phyloP scores from a whole-genome alignment of 2,113 vertebrate genomes.

The Athene noctua region DNA sequence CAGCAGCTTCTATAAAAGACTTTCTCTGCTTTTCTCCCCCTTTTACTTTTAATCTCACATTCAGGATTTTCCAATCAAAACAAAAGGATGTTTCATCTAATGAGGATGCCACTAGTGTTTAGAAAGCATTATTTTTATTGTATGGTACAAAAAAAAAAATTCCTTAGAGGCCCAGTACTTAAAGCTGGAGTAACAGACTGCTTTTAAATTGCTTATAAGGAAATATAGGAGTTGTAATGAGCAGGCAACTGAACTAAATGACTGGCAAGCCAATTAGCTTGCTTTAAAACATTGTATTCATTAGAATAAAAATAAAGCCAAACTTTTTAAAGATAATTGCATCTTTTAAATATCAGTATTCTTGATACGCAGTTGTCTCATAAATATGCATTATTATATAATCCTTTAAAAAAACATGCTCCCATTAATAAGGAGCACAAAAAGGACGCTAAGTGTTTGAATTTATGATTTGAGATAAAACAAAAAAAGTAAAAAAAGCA shows the following conservation, averaged over 20 bases:
- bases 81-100: background rate
- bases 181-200: background rate
- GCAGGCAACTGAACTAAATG: constrained; percentile 48
- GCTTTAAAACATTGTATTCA: constrained; percentile 67
- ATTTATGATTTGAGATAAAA: background rate
- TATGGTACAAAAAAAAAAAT: background rate
- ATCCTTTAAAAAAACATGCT: constrained; percentile 36
- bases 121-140: background rate
- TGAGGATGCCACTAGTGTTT: background rate
- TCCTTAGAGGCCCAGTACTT: background rate
- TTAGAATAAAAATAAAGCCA: constrained; percentile 72
- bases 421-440: constrained; percentile 19
- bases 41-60: constrained; percentile 59
- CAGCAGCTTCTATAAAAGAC: constrained; percentile 71
- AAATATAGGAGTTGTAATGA: constrained; percentile 68
- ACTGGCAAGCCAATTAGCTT: constrained; percentile 73
- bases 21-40: background rate
- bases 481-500: background rate
- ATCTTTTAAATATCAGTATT: constrained; percentile 67
- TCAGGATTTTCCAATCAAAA: background rate
- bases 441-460: background rate
- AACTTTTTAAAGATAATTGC: constrained; percentile 76
- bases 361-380: constrained; percentile 66
- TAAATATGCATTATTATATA: constrained; percentile 70
- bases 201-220: constrained; percentile 71